Evolutionary conservation across 2,113 vertebrate species (phyloP).

Genomic region (Tragelaphus scriptus): DNA sequence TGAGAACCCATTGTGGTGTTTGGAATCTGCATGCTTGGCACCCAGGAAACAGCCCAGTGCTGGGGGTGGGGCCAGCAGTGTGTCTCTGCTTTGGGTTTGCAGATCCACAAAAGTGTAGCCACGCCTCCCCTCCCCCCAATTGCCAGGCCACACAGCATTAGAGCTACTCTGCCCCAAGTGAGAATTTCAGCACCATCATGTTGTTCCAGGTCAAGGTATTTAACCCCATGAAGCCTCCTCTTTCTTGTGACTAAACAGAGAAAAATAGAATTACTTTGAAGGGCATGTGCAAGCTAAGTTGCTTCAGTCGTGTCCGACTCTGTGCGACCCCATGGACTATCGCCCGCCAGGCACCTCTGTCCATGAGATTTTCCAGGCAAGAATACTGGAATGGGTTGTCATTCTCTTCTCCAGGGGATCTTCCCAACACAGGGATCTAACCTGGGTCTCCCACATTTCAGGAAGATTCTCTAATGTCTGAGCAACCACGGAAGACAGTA

Average conservation of each 20-base stretch:
- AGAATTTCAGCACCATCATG: neutral
- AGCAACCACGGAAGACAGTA: neutral
- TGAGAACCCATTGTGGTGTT: neutral
- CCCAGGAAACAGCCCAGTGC: accelerated
- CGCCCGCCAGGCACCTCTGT: neutral
- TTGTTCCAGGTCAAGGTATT: neutral
- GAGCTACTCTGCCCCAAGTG: accelerated
- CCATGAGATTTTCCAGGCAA: neutral
- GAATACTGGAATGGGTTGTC: neutral
- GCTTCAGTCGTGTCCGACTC: neutral
- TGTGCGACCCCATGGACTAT: neutral
- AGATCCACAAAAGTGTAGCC: accelerated
- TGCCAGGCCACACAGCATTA: neutral
- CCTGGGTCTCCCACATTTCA: neutral
- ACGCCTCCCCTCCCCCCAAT: accelerated
- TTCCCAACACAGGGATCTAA: neutral
- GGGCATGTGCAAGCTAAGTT: neutral
- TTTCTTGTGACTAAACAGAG: neutral
- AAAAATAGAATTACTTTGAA: neutral
- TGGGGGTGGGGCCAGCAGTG: accelerated
- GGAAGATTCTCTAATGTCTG: neutral
- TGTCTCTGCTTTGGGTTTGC: too few species aligned
- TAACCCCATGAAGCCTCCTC: neutral
- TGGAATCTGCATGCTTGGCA: accelerated
- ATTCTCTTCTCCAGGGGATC: neutral